These are phyloP conservation scores for Phyllotreta striolata DNA, from an alignment of 2,888 invertebrate genomes.

Conservation along the genomic window DNA sequence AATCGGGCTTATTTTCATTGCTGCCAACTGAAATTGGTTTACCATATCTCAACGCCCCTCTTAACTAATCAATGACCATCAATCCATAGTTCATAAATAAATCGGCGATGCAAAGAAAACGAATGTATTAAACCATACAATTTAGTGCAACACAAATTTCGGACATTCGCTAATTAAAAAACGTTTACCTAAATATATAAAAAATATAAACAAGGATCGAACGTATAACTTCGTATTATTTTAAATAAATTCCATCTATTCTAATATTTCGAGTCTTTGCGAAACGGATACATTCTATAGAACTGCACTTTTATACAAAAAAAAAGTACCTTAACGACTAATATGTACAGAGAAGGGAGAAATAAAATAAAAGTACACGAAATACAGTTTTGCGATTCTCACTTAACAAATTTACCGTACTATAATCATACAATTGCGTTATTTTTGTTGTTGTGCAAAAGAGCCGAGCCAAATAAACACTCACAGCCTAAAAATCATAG, in stretches of 20 bases:
- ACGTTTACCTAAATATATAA: constrained; percentile 31
- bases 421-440: not conserved
- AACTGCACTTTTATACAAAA: constrained; percentile 31
- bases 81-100: too few relatives aligned
- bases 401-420: constrained; percentile 2
- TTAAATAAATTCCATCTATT: constrained; percentile 27
- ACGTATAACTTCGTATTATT: constrained; percentile 10
- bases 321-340: constrained; percentile 26
- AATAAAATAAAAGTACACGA: not conserved
- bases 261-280: constrained; percentile 25
- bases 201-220: constrained; percentile 40
- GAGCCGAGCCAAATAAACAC: too few relatives aligned
- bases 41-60: too few relatives aligned
- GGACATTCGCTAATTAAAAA: constrained; percentile 30
- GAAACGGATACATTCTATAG: constrained; percentile 29
- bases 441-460: too few relatives aligned
- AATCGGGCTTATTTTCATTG: too few relatives aligned
- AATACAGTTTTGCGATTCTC: constrained; percentile 1
- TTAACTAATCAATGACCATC: too few relatives aligned
- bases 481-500: too few relatives aligned
- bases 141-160: constrained; percentile 40
- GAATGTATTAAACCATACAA: constrained; percentile 38
- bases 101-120: constrained; percentile 23
- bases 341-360: constrained; percentile 20
- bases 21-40: too few relatives aligned